phyloP scores from a whole-genome alignment of 2,888 invertebrate species.

The Barypeithes pellucidus region DNA sequence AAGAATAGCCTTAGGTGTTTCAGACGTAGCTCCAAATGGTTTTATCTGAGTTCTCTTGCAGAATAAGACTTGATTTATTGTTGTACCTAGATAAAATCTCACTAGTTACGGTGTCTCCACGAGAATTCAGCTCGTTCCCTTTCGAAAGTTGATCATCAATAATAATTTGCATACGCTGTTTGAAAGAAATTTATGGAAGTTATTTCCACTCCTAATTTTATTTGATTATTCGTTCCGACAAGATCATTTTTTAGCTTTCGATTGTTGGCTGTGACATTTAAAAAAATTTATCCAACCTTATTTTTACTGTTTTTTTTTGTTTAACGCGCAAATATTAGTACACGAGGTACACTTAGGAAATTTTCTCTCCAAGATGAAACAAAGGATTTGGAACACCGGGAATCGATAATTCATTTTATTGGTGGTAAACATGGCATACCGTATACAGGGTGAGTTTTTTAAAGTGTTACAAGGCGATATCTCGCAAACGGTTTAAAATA shows the following conservation, averaged over 20 bases:
- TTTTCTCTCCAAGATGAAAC: no score
- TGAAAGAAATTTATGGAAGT: slow-evolving; percentile 35
- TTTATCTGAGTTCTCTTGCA: slow-evolving; percentile 61
- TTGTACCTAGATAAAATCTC: slow-evolving; percentile 67
- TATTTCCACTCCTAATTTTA: slow-evolving; percentile 31
- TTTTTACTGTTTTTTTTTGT: no score
- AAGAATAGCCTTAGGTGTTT: slow-evolving; percentile 68
- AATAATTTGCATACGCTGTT: slow-evolving; percentile 58
- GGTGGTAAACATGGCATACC: no score
- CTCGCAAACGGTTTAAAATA: no score
- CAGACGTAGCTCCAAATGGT: slow-evolving; percentile 64
- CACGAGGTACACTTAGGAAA: no score
- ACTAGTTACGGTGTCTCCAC: slow-evolving; percentile 66
- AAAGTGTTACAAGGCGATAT: no score
- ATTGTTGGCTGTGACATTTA: neutral
- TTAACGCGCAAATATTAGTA: no score
- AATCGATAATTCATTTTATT: no score
- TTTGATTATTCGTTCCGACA: slow-evolving; percentile 18
- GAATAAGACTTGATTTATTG: slow-evolving; percentile 70
- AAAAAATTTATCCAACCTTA: neutral
- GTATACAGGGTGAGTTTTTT: no score
- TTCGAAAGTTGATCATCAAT: slow-evolving; percentile 62
- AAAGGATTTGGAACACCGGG: no score
- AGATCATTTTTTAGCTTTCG: slow-evolving; percentile 6
- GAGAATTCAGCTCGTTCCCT: slow-evolving; percentile 58